phyloP scores from a whole-genome alignment of 2,113 vertebrate genomes.

The Hypocryptadius cinnamomeus region DNA sequence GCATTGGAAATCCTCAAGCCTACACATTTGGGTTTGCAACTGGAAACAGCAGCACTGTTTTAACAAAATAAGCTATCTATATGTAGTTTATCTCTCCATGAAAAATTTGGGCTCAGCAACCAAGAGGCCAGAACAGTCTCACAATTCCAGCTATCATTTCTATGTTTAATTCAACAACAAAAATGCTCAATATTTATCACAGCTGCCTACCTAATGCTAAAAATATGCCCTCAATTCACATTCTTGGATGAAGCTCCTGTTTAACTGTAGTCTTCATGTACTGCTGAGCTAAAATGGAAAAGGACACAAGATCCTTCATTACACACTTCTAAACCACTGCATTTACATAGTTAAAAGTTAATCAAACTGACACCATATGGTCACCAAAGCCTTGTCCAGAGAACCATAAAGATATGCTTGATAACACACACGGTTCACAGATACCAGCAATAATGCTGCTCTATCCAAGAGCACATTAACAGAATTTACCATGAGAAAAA shows the following conservation, averaged over 20 bases:
- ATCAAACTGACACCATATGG: slow-evolving; percentile 30
- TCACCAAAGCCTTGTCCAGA: neutral
- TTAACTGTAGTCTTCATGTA: neutral
- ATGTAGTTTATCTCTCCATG: neutral
- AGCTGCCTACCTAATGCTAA: neutral
- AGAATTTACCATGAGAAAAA: neutral
- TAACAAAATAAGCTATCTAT: neutral
- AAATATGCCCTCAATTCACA: neutral
- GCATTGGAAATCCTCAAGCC: neutral
- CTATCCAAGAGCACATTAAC: neutral
- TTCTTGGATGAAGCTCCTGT: neutral
- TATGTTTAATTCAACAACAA: neutral
- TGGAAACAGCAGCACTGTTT: neutral
- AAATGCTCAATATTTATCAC: neutral
- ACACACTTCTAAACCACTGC: neutral
- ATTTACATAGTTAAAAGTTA: neutral
- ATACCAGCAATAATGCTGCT: neutral
- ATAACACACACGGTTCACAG: slow-evolving; percentile 1
- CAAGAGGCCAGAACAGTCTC: neutral
- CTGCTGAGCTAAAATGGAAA: neutral
- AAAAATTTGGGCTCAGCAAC: neutral
- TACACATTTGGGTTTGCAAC: neutral
- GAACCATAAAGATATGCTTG: neutral
- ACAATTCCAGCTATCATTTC: neutral
- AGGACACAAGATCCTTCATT: neutral